Evolutionary conservation across 2,797 vertebrate species (phyloP), one percentile per base, ranked within the genome.

Genomic region (Hybognathus amarus): DNA sequence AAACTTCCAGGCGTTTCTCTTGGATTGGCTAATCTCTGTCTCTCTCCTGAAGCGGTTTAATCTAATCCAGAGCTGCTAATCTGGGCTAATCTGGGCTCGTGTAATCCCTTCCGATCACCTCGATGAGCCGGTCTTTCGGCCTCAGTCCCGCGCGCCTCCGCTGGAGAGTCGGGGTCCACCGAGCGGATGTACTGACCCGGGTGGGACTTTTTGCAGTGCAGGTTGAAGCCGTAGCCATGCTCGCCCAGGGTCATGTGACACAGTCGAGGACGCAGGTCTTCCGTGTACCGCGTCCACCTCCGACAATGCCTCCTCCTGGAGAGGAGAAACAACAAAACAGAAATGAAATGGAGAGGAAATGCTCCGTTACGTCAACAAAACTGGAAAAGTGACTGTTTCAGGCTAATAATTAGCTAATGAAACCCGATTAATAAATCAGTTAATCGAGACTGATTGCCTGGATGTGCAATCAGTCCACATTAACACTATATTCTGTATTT

Each of bases 181-280:
- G 95, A 96, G 47, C 97, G 97, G 85, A 99, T 95, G 88, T 96
- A 98, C 92, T 99, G 98, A 2, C 97, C 97, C 0, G 89, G 90
- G 61, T 94, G 94, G 0, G 93, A 94, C 89, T 97, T 99, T 84
- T 97, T 94, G 0, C 95, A 98, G 93, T 98, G 97, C 86, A 99
- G 93, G 92, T 99, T 98, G 92, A 99, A 99, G 70, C 98, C 97
- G 0, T 97, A 99, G 87, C 97, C 97, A 0, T 83, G 91, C 85
- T 96, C 92, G 2, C 93, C 94, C 84, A 95, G 96, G 83, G 93
- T 89, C 86, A 99, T 92, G 83, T 95, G 94, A 90, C 97, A 98
- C 79, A 98, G 94, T 6, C 97, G 96, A 0, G 97, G 98, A 8
- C 95, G 92, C 63, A 93, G 92, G 88, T 96, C 95, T 54, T 64